Percentiles rank a stretch among this genome's conserved stretches.
Conservation (phyloP, 2,888 invertebrate genomes). For the Ptychoptera contaminata region DNA sequence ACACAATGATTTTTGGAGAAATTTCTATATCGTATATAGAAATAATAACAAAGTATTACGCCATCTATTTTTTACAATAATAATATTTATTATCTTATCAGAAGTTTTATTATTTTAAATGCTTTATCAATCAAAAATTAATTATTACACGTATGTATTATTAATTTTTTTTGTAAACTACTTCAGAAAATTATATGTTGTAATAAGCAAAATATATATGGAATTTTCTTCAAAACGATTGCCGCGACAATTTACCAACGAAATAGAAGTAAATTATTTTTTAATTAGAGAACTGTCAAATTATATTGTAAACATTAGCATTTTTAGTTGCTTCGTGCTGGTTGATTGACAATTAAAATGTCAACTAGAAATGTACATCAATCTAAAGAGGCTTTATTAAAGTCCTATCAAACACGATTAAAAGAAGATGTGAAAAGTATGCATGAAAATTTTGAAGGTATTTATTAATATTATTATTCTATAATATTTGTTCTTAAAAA, state of each 20-base stretch:
- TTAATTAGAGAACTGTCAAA: background rate
- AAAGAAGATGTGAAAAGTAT: constrained; percentile 96
- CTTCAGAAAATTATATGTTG: too few relatives aligned
- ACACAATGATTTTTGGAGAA: background rate
- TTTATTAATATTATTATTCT: constrained; percentile 1
- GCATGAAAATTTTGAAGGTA: constrained; percentile 93
- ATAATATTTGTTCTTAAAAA: background rate
- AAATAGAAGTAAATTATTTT: background rate
- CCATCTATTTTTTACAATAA: background rate
- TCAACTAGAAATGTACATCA: constrained; percentile 53
- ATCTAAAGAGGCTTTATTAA: constrained; percentile 86
- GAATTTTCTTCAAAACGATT: too few relatives aligned
- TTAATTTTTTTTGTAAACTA: too few relatives aligned
- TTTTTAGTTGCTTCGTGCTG: constrained; percentile 15
- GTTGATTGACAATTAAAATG: constrained; percentile 11
- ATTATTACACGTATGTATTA: too few relatives aligned
- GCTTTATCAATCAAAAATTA: background rate
- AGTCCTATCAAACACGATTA: constrained; percentile 84
- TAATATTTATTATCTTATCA: too few relatives aligned
- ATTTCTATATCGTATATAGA: background rate
- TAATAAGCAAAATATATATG: too few relatives aligned
- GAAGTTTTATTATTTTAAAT: background rate
- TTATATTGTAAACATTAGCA: background rate
- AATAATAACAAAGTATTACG: background rate
- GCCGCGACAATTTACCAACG: too few relatives aligned